A percentile compares a stretch with the other conserved stretches of the same genome.
These are phyloP conservation scores for Aphis craccivora DNA, from an alignment of 1,140 invertebrate genomes.

Conservation along the genomic window DNA sequence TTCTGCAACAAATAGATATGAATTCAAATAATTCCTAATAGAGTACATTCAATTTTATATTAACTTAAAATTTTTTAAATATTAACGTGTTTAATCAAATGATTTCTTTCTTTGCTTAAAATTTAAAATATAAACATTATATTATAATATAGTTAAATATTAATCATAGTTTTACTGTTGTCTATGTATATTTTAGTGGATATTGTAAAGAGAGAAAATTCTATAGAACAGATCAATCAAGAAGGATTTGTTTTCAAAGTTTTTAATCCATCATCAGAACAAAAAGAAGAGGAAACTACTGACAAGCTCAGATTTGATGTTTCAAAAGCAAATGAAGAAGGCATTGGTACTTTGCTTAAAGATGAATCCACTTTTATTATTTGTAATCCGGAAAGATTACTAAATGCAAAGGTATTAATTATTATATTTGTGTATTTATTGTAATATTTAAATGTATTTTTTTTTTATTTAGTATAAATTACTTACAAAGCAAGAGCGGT, in stretches of 20 bases:
- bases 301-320: neutral
- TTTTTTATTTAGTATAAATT: constrained; percentile 35
- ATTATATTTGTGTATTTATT: neutral
- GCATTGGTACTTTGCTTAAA: neutral
- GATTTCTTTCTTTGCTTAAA: neutral
- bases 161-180: neutral
- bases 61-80: neutral
- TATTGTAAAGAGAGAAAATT: constrained; percentile 10
- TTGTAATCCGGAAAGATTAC: neutral
- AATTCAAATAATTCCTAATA: neutral
- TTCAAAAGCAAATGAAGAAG: constrained; percentile 13
- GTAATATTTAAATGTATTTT: neutral
- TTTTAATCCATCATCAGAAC: constrained; percentile 30
- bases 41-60: neutral
- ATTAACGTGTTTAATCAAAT: neutral
- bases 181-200: neutral
- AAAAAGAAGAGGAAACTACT: neutral
- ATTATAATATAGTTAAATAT: neutral
- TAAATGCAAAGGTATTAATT: neutral
- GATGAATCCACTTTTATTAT: constrained; percentile 35
- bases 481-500: constrained; percentile 28
- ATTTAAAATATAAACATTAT: neutral
- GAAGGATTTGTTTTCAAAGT: constrained; percentile 56
- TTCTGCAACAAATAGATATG: too few relatives aligned
- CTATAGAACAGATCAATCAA: constrained; percentile 44